Conservation (phyloP, 2,888 invertebrate species). For the Eupithecia subfuscata region DNA sequence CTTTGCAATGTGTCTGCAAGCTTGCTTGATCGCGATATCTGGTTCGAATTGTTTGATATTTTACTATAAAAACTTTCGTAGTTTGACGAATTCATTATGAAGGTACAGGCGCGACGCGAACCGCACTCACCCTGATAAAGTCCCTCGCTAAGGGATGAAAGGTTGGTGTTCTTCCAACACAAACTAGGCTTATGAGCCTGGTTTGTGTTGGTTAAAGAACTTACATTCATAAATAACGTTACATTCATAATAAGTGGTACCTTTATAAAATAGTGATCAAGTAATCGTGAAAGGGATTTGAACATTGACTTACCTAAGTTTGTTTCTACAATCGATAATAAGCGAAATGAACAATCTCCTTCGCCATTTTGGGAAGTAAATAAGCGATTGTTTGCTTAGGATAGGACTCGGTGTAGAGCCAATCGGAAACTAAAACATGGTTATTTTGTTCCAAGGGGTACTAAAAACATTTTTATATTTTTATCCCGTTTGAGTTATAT, state of each 20-base stretch:
- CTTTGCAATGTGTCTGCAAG: background rate
- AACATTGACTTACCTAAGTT: background rate
- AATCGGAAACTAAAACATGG: constrained; percentile 19
- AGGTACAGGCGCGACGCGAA: too few relatives aligned
- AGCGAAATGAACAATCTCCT: background rate
- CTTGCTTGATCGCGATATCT: background rate
- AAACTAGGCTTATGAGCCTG: too few relatives aligned
- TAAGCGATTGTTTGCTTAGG: constrained; percentile 19
- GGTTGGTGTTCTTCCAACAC: too few relatives aligned
- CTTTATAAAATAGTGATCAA: background rate
- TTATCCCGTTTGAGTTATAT: background rate
- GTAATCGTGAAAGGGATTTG: background rate
- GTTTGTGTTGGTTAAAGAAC: too few relatives aligned
- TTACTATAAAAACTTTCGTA: too few relatives aligned
- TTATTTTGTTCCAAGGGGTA: constrained; percentile 5
- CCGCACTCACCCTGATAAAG: too few relatives aligned
- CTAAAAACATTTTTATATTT: background rate
- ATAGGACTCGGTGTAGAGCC: constrained; percentile 12
- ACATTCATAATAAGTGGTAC: background rate
- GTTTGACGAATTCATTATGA: too few relatives aligned
- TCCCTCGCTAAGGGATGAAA: too few relatives aligned
- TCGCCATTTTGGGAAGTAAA: constrained; percentile 11
- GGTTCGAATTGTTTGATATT: too few relatives aligned
- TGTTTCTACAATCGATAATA: constrained; percentile 9
- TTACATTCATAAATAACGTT: too few relatives aligned